phyloP scores from a whole-genome alignment of 2,888 invertebrate species.

The Drosophila birchii region DNA sequence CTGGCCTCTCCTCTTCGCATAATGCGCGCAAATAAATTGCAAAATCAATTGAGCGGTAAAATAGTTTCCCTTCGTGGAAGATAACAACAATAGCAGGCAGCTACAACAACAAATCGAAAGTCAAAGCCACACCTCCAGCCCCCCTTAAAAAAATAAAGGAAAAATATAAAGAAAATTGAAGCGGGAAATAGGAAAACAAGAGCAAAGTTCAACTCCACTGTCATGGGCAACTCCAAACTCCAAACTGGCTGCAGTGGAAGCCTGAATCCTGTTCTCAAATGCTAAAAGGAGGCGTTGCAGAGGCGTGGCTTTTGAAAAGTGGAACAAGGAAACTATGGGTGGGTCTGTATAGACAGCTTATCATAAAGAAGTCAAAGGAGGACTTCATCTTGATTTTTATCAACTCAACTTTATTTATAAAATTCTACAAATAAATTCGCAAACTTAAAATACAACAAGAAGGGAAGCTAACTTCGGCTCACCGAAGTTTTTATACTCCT shows the following conservation, averaged over 20 bases:
- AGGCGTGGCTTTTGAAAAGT: constrained; percentile 12
- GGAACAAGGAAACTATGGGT: background rate
- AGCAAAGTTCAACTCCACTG: constrained; percentile 7
- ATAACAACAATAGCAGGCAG: constrained; percentile 43
- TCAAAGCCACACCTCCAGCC: constrained; percentile 36
- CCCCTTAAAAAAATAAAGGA: background rate
- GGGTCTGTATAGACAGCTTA: background rate
- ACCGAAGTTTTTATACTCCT: too few species aligned
- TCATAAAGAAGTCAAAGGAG: background rate
- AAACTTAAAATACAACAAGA: too few species aligned
- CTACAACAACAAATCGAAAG: constrained; percentile 37
- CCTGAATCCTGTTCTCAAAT: background rate
- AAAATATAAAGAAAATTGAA: constrained; percentile 24
- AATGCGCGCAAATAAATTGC: constrained; percentile 81
- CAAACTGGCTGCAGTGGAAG: constrained; percentile 1
- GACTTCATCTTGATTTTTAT: background rate
- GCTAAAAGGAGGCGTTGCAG: constrained; percentile 3
- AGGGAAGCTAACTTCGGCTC: too few species aligned
- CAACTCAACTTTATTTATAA: too few species aligned
- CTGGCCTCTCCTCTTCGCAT: constrained; percentile 44
- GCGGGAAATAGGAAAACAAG: constrained; percentile 23
- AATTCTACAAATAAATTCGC: background rate
- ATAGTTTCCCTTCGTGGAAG: constrained; percentile 71
- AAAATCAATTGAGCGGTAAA: constrained; percentile 83
- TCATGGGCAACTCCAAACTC: background rate